Percentiles rank a stretch among this genome's conserved stretches.
These are phyloP conservation scores for Psilopsiagon aurifrons DNA, from an alignment of 2,113 vertebrate genomes.

Conservation along the genomic window DNA sequence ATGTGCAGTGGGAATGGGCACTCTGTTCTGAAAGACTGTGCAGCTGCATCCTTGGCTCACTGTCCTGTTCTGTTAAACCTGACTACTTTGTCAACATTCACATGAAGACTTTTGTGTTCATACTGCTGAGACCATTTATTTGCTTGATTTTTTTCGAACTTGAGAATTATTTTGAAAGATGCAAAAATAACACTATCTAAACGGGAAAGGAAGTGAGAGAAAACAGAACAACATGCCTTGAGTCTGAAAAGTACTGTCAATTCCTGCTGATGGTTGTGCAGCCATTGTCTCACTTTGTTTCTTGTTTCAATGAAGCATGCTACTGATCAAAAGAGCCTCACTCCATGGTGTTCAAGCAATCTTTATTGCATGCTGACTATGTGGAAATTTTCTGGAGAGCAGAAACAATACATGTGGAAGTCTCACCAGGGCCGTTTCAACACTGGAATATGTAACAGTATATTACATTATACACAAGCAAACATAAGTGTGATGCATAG, in stretches of 20 bases:
- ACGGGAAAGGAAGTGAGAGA: not conserved
- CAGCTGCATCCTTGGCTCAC: not conserved
- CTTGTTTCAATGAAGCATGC: not conserved
- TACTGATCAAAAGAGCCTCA: not conserved
- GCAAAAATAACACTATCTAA: not conserved
- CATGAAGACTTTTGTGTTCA: not conserved
- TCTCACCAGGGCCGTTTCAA: not conserved
- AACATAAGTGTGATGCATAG: not conserved
- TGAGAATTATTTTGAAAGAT: not conserved
- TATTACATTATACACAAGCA: not conserved
- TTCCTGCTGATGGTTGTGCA: not conserved
- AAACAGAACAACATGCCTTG: not conserved
- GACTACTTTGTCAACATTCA: not conserved
- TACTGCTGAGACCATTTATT: not conserved
- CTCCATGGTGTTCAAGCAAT: not conserved
- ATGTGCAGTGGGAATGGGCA: fast-evolving
- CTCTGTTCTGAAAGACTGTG: not conserved
- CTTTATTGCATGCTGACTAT: not conserved
- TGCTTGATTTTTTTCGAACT: not conserved
- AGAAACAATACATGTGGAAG: not conserved
- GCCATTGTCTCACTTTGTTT: not conserved
- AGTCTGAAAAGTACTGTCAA: not conserved
- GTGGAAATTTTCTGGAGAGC: not conserved
- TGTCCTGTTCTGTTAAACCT: not conserved
- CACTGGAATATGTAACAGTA: not conserved